Evolutionary conservation across 2,797 vertebrate genomes (phyloP), one percentile per base, ranked within the genome.

Genomic region (Halcyon smyrnensis): DNA sequence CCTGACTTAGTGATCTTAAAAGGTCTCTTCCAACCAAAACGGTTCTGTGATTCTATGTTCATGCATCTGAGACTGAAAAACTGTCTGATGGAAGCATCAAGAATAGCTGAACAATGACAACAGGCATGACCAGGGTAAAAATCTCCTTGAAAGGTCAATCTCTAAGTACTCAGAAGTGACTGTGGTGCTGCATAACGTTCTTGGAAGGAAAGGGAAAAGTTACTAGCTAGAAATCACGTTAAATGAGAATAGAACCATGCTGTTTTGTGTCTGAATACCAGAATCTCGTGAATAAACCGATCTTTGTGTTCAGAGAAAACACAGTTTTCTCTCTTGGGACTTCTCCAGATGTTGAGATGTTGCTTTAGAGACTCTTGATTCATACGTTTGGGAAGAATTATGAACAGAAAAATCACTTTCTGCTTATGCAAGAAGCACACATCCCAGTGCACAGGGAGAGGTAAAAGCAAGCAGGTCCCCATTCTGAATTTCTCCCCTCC

Each of bases 331-430:
- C 94, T 87, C 90, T 67, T 70, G 90, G 60, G 94, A 78, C 51
- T 89, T 84, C 71, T 90, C 90, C 93, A 94, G 90, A 93, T 87
- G 93, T 92, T 90, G 88, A 94, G 90, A 92, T 87, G 93, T 92
- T 90, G 88, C 77, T 91, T 86, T 51, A 84, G 86, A 96, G 74
- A 84, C 63, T 84, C 63, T 20, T 4, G 21, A 65, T 81, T 87
- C 63, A 67, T 17, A 76, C 0, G 1, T 71, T 88, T 86, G 67
- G 63, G 92, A 90, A 9, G 8, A 90, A 82, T 86, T 69, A 94
- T 0, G 2, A 36, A 71, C 1, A 2, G 45, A 87, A 48, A 43
- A 60, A 39, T 21, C 60, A 73, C 78, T 77, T 69, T 63, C 74
- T 92, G 51, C 65, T 86, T 82, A 54, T 37, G 48, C 48, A 84